phyloP scores from a whole-genome alignment of 1,140 invertebrate species.

The Sminthurides bifidus region DNA sequence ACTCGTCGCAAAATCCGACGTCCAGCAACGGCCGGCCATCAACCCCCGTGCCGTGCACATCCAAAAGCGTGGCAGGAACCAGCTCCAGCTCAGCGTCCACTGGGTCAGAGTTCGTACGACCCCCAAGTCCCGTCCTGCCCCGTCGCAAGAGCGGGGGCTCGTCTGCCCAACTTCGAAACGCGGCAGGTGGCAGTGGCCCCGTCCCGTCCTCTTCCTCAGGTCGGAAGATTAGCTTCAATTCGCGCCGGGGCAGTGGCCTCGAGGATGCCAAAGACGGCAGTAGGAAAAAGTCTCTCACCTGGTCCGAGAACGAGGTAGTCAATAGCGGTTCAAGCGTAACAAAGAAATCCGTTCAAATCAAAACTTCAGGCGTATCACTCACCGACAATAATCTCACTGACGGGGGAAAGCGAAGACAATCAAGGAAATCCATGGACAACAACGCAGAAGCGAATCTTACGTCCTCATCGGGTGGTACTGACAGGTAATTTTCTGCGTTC shows the following conservation, averaged over 20 bases:
- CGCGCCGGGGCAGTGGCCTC: constrained; percentile 11
- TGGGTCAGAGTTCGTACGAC: constrained; percentile 9
- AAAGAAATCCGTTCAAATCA: too few relatives aligned
- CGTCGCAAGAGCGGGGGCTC: constrained; percentile 25
- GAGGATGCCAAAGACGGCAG: constrained; percentile 9
- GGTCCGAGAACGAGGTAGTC: constrained; percentile 21
- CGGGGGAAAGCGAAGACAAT: constrained; percentile 6
- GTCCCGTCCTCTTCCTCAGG: neutral
- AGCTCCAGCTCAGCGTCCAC: neutral
- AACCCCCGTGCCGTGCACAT: constrained; percentile 18
- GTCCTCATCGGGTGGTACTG: neutral
- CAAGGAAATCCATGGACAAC: constrained; percentile 17
- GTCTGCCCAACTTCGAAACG: too few relatives aligned
- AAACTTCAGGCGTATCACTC: too few relatives aligned
- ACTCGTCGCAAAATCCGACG: neutral
- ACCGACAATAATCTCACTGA: constrained; percentile 1
- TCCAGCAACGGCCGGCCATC: constrained; percentile 9
- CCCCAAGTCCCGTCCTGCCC: constrained; percentile 28
- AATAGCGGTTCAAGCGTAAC: neutral
- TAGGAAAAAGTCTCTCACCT: constrained; percentile 29
- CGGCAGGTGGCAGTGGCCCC: neutral
- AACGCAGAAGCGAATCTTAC: neutral
- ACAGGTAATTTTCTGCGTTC: too few relatives aligned
- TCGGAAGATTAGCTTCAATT: constrained; percentile 15
- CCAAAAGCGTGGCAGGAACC: neutral